phyloP scores from a whole-genome alignment of 2,113 vertebrate genomes.

The Phrynocephalus versicolor region DNA sequence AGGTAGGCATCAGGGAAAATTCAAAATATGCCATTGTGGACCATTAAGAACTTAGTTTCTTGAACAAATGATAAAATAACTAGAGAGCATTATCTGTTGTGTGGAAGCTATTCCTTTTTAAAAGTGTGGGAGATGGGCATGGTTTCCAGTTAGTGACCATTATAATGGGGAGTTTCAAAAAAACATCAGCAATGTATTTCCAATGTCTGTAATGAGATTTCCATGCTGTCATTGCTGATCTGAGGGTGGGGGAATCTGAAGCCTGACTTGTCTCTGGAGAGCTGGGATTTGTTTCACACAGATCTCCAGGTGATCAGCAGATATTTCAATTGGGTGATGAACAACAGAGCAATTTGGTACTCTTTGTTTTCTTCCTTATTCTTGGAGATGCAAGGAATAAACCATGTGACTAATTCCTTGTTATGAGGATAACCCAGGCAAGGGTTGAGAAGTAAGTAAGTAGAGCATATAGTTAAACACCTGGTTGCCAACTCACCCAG shows the following conservation, averaged over 20 bases:
- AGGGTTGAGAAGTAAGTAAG: too few relatives aligned
- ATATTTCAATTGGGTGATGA: too few relatives aligned
- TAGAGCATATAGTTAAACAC: too few relatives aligned
- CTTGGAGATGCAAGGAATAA: too few relatives aligned
- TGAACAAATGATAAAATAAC: background rate
- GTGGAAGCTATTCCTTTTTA: background rate
- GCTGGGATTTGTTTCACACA: too few relatives aligned
- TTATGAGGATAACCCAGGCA: slow-evolving; percentile 32
- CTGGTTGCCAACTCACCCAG: too few relatives aligned
- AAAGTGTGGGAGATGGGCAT: background rate
- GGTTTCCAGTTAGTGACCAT: background rate
- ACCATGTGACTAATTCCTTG: slow-evolving; percentile 33
- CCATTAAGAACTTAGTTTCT: too few relatives aligned
- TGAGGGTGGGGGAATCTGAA: background rate
- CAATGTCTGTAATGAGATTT: background rate
- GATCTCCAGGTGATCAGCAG: too few relatives aligned
- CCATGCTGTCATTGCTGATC: background rate
- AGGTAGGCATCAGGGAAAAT: background rate
- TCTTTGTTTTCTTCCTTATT: too few relatives aligned
- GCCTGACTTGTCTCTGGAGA: background rate
- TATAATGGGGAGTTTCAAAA: background rate
- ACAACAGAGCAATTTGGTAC: too few relatives aligned
- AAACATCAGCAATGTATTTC: background rate
- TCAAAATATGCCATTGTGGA: background rate
- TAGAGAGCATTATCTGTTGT: background rate